Evolutionary conservation across 2,113 vertebrate genomes (phyloP).

Genomic region (Sinocyclocheilus rhinocerous): DNA sequence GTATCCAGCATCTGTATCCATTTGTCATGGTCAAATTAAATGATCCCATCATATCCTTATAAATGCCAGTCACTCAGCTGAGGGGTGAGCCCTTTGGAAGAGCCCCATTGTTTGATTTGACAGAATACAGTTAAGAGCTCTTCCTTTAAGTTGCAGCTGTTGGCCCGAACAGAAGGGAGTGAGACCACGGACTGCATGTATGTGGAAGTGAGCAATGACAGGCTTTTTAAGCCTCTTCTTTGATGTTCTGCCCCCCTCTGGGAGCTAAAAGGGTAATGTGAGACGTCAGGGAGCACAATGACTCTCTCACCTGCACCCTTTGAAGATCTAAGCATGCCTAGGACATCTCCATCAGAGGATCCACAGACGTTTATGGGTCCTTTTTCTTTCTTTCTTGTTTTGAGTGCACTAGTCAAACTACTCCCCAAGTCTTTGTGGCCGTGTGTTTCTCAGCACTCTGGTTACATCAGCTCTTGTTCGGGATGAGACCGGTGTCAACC

Average conservation of each 20-base stretch:
- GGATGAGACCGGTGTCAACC: slow-evolving; percentile 68
- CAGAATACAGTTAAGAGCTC: slow-evolving; percentile 53
- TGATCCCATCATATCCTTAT: slow-evolving; percentile 34
- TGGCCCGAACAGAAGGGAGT: slow-evolving; percentile 40
- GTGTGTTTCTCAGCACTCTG: slow-evolving; percentile 67
- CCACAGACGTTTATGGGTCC: slow-evolving; percentile 58
- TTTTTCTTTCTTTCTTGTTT: slow-evolving; percentile 68
- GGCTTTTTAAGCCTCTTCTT: slow-evolving; percentile 71
- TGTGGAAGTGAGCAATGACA: slow-evolving; percentile 64
- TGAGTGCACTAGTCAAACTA: slow-evolving; percentile 68
- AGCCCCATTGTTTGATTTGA: slow-evolving; percentile 58
- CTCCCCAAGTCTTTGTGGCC: slow-evolving; percentile 70
- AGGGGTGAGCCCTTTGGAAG: slow-evolving; percentile 46
- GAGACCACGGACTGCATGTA: slow-evolving; percentile 52
- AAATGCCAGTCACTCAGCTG: slow-evolving; percentile 44
- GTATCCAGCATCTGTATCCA: slow-evolving; percentile 15
- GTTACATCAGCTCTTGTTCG: slow-evolving; percentile 67
- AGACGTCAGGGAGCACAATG: slow-evolving; percentile 74
- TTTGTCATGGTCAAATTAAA: slow-evolving; percentile 11
- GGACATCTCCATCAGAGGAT: slow-evolving; percentile 70
- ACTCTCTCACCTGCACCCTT: slow-evolving; percentile 79
- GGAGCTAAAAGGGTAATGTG: slow-evolving; percentile 79
- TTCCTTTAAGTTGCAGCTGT: slow-evolving; percentile 40
- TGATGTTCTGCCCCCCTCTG: slow-evolving; percentile 71
- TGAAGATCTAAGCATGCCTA: slow-evolving; percentile 77